These are phyloP conservation scores for Babyrousa celebensis DNA, from an alignment of 2,797 vertebrate species.

Conservation along the genomic window DNA sequence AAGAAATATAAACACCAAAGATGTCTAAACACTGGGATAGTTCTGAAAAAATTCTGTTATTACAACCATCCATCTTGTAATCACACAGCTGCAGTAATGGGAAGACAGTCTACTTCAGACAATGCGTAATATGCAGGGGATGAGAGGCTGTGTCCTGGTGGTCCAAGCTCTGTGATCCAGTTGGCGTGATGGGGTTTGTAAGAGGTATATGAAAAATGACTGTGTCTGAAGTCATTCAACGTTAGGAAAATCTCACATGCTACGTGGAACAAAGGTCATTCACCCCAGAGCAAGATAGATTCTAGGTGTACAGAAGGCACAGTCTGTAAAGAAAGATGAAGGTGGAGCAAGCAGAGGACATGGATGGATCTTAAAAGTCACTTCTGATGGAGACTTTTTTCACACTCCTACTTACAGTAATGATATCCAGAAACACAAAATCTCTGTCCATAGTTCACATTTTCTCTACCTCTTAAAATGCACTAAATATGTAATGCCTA, in stretches of 20 bases:
- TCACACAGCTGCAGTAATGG: accelerated
- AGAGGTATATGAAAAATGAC: slow-evolving; percentile 47
- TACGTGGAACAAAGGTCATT: slow-evolving; percentile 43
- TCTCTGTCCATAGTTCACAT: background rate
- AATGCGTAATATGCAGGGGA: background rate
- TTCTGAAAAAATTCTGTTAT: background rate
- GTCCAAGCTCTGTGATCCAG: background rate
- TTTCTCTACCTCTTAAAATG: slow-evolving; percentile 10
- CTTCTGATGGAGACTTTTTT: background rate
- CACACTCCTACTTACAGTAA: background rate
- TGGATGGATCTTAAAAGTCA: slow-evolving; percentile 15
- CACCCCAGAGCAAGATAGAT: slow-evolving; percentile 28
- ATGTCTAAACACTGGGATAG: background rate
- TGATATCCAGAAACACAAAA: background rate
- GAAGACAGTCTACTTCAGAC: background rate
- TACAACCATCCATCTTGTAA: background rate
- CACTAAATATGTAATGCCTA: background rate
- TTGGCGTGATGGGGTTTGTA: background rate
- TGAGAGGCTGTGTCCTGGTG: background rate
- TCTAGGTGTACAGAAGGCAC: background rate
- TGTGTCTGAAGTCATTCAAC: slow-evolving; percentile 41
- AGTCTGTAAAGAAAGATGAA: slow-evolving; percentile 16
- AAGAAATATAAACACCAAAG: background rate
- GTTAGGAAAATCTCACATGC: slow-evolving; percentile 65
- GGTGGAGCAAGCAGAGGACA: background rate